phyloP scores from a whole-genome alignment of 2,113 vertebrate genomes.

The Colistium nudipinnis region DNA sequence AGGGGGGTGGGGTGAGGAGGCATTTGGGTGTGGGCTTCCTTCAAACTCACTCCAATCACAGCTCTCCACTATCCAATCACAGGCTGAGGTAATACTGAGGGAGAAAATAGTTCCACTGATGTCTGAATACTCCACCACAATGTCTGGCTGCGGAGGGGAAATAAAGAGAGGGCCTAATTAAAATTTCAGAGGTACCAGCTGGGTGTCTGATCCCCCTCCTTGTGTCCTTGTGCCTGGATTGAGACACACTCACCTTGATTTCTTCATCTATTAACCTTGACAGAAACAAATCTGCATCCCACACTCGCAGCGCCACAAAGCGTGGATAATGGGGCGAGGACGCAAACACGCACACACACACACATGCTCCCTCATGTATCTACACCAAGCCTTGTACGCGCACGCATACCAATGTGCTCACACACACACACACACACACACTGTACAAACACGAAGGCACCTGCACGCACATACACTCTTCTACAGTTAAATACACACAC shows the following conservation, averaged over 20 bases:
- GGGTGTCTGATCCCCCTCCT: conserved; percentile 62
- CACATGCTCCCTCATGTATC: conserved; percentile 19
- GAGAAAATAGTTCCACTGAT: conserved; percentile 61
- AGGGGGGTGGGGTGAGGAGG: background rate
- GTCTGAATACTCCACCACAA: conserved; percentile 58
- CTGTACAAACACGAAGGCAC: background rate
- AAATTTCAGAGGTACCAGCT: conserved; percentile 77
- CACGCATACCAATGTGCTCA: conserved; percentile 28
- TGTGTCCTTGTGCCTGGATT: conserved; percentile 71
- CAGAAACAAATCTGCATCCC: conserved; percentile 73
- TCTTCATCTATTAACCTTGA: conserved; percentile 82
- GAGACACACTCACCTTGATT: conserved; percentile 78
- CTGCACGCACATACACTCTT: conserved; percentile 12
- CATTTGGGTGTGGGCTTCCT: conserved; percentile 4
- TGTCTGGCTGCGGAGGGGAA: conserved; percentile 66
- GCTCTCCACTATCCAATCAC: conserved; percentile 51
- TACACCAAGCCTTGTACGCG: conserved; percentile 15
- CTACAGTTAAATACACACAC: background rate
- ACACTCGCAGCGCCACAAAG: conserved; percentile 52
- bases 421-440: background rate
- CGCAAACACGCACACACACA: conserved; percentile 56
- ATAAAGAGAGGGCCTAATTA: conserved; percentile 74
- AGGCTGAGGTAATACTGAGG: conserved; percentile 48
- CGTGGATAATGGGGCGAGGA: conserved; percentile 58
- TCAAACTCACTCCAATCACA: conserved; percentile 45